phyloP scores from a whole-genome alignment of 2,113 vertebrate species.

The Tiliqua scincoides region DNA sequence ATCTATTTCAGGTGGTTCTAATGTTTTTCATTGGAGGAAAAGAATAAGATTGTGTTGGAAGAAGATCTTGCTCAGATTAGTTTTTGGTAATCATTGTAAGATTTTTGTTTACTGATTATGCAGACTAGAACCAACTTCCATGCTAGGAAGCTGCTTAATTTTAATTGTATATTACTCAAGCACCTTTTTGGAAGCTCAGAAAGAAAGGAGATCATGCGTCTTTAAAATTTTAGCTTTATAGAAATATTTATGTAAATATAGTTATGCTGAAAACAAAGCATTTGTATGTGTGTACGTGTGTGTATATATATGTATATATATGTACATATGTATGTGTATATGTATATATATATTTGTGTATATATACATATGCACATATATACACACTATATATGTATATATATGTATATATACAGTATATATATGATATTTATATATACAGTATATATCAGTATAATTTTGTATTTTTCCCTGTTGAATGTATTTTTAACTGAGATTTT shows the following conservation, averaged over 20 bases:
- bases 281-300: constrained; percentile 86
- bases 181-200: constrained; percentile 90
- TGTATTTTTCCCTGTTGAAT: constrained; percentile 89
- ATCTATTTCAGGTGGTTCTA: constrained; percentile 77
- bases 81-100: constrained; percentile 76
- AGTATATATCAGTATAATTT: constrained; percentile 70
- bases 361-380: constrained; percentile 73
- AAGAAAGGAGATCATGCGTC: constrained; percentile 82
- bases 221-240: constrained; percentile 88
- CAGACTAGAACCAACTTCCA: constrained; percentile 86
- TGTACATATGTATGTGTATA: constrained; percentile 77
- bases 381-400: constrained; percentile 74
- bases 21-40: constrained; percentile 62
- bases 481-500: constrained; percentile 92
- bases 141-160: constrained; percentile 82
- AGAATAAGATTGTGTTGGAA: constrained; percentile 74
- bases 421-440: constrained; percentile 66
- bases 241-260: constrained; percentile 93
- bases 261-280: constrained; percentile 85
- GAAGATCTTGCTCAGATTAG: constrained; percentile 78
- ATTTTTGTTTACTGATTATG: constrained; percentile 83
- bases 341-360: constrained; percentile 62
- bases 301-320: constrained; percentile 80
- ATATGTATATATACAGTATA: constrained; percentile 84
- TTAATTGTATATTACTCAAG: constrained; percentile 90